These are phyloP conservation scores for Dermochelys coriacea DNA, from an alignment of 2,797 vertebrate genomes.

Conservation along the genomic window DNA sequence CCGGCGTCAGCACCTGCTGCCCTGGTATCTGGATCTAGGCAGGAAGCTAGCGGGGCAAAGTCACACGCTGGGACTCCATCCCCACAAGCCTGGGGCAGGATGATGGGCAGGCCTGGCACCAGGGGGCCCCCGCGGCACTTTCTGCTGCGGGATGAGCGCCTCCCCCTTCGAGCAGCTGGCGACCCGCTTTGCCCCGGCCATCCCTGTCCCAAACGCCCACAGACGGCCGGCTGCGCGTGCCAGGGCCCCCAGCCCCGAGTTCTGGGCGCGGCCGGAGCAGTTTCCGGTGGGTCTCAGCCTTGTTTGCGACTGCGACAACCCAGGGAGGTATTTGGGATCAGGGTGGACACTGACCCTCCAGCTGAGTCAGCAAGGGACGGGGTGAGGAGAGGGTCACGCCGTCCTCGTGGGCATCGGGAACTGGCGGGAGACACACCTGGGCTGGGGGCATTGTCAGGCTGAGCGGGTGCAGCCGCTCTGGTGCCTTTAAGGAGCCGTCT, in stretches of 20 bases:
- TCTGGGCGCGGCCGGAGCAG: too few relatives aligned
- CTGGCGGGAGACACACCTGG: not conserved
- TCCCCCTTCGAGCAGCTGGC: not conserved
- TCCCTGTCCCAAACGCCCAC: not conserved
- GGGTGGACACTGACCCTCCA: too few relatives aligned
- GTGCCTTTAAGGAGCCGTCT: not conserved
- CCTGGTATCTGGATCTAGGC: not conserved
- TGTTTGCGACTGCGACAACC: not conserved
- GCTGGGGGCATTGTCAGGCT: too few relatives aligned
- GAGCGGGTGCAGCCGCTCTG: too few relatives aligned
- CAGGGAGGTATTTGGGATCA: not conserved
- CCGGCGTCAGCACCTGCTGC: too few relatives aligned
- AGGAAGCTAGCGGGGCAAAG: not conserved
- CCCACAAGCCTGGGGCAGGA: too few relatives aligned
- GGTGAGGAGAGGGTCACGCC: too few relatives aligned
- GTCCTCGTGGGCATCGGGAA: too few relatives aligned
- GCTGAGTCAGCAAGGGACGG: not conserved
- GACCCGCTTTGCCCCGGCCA: not conserved
- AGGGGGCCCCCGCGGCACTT: too few relatives aligned
- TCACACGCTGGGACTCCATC: not conserved
- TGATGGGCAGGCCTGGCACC: not conserved
- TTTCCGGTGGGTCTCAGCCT: not conserved
- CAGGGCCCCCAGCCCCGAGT: too few relatives aligned
- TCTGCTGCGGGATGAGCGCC: rapidly evolving
- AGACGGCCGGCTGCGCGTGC: rapidly evolving